These are phyloP conservation scores for Chironex yamaguchii DNA, from an alignment of 30 jellyfish, hydroid and myxozoan species.

Conservation along the genomic window DNA sequence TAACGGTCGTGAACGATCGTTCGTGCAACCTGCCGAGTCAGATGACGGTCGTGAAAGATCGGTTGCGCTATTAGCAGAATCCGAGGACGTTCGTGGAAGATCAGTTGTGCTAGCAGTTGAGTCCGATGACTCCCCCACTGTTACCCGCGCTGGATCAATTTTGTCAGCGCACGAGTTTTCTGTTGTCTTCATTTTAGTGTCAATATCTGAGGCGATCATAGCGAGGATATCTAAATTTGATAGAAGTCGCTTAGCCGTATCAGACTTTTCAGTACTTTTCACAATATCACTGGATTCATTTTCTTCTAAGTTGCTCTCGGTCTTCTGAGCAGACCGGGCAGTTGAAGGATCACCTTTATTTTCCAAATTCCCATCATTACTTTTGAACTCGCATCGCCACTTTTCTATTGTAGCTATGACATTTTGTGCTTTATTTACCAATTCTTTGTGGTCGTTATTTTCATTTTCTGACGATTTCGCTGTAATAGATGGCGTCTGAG, in stretches of 20 bases:
- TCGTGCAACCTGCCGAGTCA: neutral
- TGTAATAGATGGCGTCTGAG: neutral
- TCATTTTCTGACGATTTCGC: neutral
- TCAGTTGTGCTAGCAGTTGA: neutral
- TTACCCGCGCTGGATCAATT: neutral
- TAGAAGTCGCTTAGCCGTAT: neutral
- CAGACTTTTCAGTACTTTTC: neutral
- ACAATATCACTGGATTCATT: neutral
- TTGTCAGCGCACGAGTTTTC: neutral
- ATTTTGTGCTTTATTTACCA: neutral
- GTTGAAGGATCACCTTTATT: neutral
- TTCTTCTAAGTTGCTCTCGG: neutral
- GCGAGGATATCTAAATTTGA: constrained; percentile 63
- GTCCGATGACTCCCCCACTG: neutral
- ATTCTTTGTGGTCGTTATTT: neutral
- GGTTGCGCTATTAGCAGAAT: neutral
- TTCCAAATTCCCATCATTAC: no score
- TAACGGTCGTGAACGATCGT: no score
- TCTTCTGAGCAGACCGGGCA: neutral
- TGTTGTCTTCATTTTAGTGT: neutral
- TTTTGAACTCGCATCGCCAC: neutral
- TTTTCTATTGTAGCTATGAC: neutral
- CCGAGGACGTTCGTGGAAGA: neutral
- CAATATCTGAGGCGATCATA: constrained; percentile 71
- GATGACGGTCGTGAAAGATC: neutral